Base-by-base conservation (phyloP, 2,113 vertebrate genomes). In the Gambusia affinis region DNA sequence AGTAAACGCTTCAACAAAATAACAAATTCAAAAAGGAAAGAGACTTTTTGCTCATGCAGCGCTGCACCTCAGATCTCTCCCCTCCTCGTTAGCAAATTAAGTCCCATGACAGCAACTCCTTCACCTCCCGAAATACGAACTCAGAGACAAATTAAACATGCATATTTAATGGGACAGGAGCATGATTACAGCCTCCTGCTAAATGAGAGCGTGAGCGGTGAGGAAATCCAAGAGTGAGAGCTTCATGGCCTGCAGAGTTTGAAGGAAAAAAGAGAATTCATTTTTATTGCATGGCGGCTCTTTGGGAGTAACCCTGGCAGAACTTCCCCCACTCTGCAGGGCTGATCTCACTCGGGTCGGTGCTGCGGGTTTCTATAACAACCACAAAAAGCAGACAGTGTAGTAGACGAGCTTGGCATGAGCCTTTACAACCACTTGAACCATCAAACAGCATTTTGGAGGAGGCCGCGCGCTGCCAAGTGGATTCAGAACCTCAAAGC, bases 181-280 rank as follows among this genome's bases (percentile, higher is more conserved):
- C 64, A 37, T 62, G 82, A 88, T 89, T 75, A 75, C 89, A 85
- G 85, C 85, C 80, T 83, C 77, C 82, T 73, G 77, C 85, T 78
- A 82, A 88, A 80, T 72, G 83, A 69, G 72, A 77, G 71, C 22
- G 60, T n/a, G 81, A 83, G 65, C 51, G 3, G 67, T 29, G 70
- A 79, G 66, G 67, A 83, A 82, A 78, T 81, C 57, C 61, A 42
- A 39, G 70, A 63, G 67, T 28, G 42, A 60, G 80, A 76, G 37
- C 60, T 83, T 83, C 69, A 76, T 71, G 85, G 85, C 82, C 84
- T 71, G 81, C 83, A 84, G 87, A 87, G 87, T 63, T 67, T 31
- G 82, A 67, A 75, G 28, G 28, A 87, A 90, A 84, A 92, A 91
- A 91, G 87, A 81, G 88, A 92, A 89, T 90, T 89, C 85, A 89